Base-by-base conservation (phyloP, 2,888 invertebrate species). In the Actias luna region DNA sequence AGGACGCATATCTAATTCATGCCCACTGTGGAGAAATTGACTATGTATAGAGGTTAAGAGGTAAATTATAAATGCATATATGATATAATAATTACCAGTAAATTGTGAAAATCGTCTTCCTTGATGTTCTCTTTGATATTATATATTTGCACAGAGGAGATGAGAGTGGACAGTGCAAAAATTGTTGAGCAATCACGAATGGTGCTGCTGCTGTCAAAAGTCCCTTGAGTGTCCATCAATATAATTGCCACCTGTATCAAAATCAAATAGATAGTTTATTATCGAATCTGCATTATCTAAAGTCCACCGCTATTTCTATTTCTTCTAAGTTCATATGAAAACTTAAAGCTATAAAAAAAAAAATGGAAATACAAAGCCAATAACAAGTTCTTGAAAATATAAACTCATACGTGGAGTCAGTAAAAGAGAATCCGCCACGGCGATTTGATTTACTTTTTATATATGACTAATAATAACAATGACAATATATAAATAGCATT, bases 151-250 rank as follows among this genome's bases (percentile, higher is more conserved):
- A 98, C 96, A 29, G 98, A 98, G 66, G 98, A 97, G 66, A 98
- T 89, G 97, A 98, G 98, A 33, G 98, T 98, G 85, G 98, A 98
- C 36, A 99, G 64, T 5, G 74, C 72, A 55, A 74, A 72, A 35
- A 74, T 64, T 1, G 72, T 98, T 31, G 98, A 98, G 89, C 98
- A 98, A 87, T 99, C 98, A 68, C 96, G 95, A 16, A 98, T 97
- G 4, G 98, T 98, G 70, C 97, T 97, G 85, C 97, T 96, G 83
- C 96, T 97, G 87, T 98, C 98, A 92, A 98, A 99, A 46, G 98
- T 96, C 66, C 98, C 96, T 89, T 98, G 98, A 27, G 98, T 98
- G 84, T 98, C 94, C 67, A 98, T 94, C 76, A 98, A 87, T 68
- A 98, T 93, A 27, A 98, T 94, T 63, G 96, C 97, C 60, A 97